Base-by-base conservation (phyloP, 2,113 vertebrate species). In the Meles meles region DNA sequence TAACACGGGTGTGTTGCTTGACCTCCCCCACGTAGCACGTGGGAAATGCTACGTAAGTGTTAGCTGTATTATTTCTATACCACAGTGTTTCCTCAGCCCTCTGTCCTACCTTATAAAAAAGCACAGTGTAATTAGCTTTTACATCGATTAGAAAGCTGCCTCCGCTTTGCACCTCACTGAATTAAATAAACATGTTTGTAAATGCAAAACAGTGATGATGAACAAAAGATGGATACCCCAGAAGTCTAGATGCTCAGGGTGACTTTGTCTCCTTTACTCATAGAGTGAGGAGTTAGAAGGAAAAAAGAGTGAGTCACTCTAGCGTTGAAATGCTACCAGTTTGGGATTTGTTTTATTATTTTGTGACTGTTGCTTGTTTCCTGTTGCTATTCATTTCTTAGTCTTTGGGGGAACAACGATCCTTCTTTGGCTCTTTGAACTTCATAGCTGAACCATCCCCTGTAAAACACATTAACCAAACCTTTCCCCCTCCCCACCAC, bases 251-350 rank as follows among this genome's bases (percentile, higher is more conserved):
- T 86, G 79, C 23, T 91, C 59, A 79, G 34, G 44, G 27, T 76
- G 57, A 90, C 69, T 80, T 94, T 95, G 55, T 79, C 93, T 89
- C 67, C 44, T 81, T 92, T 90, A 49, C 91, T 95, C 97, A 94
- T 82, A 39, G 44, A 90, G 92, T 47, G 52, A 44, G 34, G 39
- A 92, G 57, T 65, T 80, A 83, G 29, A 96, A 92, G 69, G 74
- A 74, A 96, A 61, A 95, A 95, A 8, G 76, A 96, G 27, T 93
- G 95, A 93, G 42, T 96, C 95, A 97, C 29, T 57, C 79, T 95
- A 49, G 86, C 61, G 67, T 42, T 82, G 76, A 97, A 94, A 84
- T 89, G 79, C 55, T 82, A 92, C 37, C 57, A 86, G n/a, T 90
- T 96, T 92, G 96, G 49, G 20, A 71, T 92, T 90, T 39, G 63